A percentile compares a stretch with the other conserved stretches of the same genome.
Conservation (phyloP, 2,797 vertebrate species). For the Jordanella pulchra region DNA sequence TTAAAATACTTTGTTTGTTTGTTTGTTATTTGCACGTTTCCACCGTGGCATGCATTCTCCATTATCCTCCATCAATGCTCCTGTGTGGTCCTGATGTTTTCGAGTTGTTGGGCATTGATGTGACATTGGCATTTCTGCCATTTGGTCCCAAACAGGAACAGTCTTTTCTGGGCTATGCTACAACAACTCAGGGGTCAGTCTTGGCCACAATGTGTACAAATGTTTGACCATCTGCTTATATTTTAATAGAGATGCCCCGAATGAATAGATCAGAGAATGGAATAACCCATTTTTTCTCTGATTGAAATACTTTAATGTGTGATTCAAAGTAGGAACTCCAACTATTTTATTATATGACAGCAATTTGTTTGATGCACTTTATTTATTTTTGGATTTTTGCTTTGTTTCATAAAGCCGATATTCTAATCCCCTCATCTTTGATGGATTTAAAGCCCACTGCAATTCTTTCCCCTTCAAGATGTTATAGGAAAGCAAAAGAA, state of each 20-base stretch:
- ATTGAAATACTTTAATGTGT: background rate
- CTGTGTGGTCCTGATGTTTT: constrained; percentile 47
- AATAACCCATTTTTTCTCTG: background rate
- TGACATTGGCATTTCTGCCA: constrained; percentile 69
- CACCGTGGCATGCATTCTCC: constrained; percentile 21
- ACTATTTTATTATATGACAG: background rate
- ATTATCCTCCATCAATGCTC: constrained; percentile 24
- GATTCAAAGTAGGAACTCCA: background rate
- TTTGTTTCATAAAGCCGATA: background rate
- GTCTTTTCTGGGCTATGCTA: constrained; percentile 64
- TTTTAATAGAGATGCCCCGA: constrained; percentile 1
- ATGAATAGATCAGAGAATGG: background rate
- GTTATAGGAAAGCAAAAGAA: background rate
- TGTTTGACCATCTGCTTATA: constrained; percentile 25
- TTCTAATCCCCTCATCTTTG: background rate
- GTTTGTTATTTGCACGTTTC: constrained; percentile 28
- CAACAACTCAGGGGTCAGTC: constrained; percentile 53
- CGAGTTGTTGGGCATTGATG: constrained; percentile 57
- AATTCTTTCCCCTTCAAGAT: background rate
- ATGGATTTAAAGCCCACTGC: background rate
- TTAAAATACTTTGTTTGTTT: constrained; percentile 32
- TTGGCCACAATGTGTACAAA: constrained; percentile 45
- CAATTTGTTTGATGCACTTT: background rate
- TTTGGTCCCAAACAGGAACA: constrained; percentile 62
- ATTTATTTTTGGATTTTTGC: background rate